These are phyloP conservation scores for Ceratotherium simum DNA, from an alignment of 2,113 vertebrate species.

Conservation along the genomic window DNA sequence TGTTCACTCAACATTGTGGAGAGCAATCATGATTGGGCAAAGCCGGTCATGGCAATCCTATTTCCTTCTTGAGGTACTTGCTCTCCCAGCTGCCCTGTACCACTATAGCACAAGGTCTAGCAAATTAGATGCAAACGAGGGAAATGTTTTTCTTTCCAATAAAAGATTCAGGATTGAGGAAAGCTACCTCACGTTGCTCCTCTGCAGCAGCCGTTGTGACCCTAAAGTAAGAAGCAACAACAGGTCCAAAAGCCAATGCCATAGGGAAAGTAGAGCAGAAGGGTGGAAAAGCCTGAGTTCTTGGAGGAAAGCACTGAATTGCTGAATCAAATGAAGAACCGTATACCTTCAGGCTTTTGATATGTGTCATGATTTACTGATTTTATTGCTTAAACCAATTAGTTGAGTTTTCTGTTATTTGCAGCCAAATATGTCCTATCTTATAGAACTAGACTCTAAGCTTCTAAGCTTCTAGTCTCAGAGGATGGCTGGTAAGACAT, in stretches of 20 bases:
- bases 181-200: rapidly evolving
- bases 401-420: neutral
- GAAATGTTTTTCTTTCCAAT: neutral
- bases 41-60: too few species aligned
- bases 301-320: neutral
- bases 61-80: neutral
- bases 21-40: neutral
- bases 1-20: neutral
- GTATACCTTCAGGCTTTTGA: neutral
- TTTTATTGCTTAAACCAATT: neutral
- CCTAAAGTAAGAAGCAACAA: neutral
- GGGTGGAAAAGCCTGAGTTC: neutral
- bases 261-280: neutral
- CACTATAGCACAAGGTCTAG: neutral
- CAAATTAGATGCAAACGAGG: neutral
- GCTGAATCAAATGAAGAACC: neutral
- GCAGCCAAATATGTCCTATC: neutral
- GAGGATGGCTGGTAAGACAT: neutral
- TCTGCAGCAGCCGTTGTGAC: neutral
- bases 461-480: neutral
- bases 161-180: neutral
- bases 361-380: neutral
- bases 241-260: neutral
- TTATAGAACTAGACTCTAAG: neutral
- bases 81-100: neutral